Evolutionary conservation across 2,113 vertebrate species (phyloP).

Genomic region (Sebastes schlegelii): DNA sequence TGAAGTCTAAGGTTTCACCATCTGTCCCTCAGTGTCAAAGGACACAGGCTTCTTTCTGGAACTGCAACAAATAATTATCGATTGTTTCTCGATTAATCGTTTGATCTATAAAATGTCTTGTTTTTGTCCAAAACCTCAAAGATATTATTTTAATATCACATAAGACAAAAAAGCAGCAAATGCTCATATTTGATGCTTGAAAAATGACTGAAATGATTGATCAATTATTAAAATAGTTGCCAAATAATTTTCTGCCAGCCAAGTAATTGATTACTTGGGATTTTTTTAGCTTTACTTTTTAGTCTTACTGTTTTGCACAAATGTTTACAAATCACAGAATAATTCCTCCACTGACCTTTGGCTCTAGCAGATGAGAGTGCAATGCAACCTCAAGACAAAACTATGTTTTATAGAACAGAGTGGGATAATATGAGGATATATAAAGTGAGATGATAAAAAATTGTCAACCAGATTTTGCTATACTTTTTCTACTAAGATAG

Average conservation of each 20-base stretch:
- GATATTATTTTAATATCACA: neutral
- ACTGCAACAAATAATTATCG: neutral
- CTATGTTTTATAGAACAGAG: neutral
- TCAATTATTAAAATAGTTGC: too few species aligned
- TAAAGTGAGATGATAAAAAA: neutral
- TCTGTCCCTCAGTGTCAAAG: neutral
- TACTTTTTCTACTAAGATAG: neutral
- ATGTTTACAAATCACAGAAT: too few species aligned
- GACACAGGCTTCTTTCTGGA: neutral
- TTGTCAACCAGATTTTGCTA: neutral
- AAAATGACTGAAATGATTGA: too few species aligned
- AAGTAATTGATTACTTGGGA: too few species aligned
- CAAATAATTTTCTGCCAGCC: too few species aligned
- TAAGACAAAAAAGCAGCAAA: neutral
- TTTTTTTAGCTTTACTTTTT: too few species aligned
- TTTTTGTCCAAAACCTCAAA: neutral
- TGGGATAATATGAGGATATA: neutral
- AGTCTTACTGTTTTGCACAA: too few species aligned
- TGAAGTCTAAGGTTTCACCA: neutral
- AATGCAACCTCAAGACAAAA: too few species aligned
- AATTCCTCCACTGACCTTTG: too few species aligned
- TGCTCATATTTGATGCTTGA: neutral
- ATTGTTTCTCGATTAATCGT: neutral
- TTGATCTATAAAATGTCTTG: neutral
- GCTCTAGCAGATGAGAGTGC: too few species aligned